A percentile compares a stretch with the other conserved stretches of the same genome.
phyloP scores from a whole-genome alignment of 1,140 invertebrate species.

The Polyergus mexicanus region DNA sequence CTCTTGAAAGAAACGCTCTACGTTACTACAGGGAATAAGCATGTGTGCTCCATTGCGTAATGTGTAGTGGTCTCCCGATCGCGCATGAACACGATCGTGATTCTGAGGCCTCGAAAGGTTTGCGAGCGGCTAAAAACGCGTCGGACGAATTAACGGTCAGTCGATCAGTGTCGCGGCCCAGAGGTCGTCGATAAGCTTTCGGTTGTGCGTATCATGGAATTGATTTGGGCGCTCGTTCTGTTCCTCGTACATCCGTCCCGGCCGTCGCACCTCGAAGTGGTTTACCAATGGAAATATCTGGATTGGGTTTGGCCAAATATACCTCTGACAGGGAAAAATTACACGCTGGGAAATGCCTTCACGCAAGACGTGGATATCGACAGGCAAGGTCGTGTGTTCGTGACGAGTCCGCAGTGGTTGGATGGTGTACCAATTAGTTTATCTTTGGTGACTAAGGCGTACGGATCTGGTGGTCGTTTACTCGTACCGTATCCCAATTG shows the following conservation, averaged over 20 bases:
- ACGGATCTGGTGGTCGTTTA: constrained; percentile 80
- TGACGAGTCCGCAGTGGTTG: constrained; percentile 85
- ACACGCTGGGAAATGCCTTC: constrained; percentile 82
- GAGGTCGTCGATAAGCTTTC: background rate
- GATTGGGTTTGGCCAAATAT: constrained; percentile 83
- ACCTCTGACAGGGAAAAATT: constrained; percentile 77
- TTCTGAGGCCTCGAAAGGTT: constrained; percentile 18
- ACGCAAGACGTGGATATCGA: constrained; percentile 84
- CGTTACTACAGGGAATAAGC: constrained; percentile 74
- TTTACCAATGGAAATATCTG: constrained; percentile 82
- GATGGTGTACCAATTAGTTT: constrained; percentile 84
- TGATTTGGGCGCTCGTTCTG: constrained; percentile 42
- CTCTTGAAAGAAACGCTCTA: constrained; percentile 44
- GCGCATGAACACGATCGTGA: constrained; percentile 65
- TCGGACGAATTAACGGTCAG: constrained; percentile 36
- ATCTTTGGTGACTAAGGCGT: constrained; percentile 78
- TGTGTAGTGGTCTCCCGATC: constrained; percentile 76
- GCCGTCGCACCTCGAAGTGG: constrained; percentile 72
- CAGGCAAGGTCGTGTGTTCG: constrained; percentile 81
- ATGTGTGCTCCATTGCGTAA: constrained; percentile 51
- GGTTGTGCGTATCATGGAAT: constrained; percentile 30
- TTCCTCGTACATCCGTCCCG: background rate
- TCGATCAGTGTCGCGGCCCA: constrained; percentile 28
- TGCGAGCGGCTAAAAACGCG: constrained; percentile 28
- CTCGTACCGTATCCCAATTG: constrained; percentile 84